These are phyloP conservation scores for Tubulanus polymorphus DNA, from an alignment of 2,888 invertebrate species.

Conservation along the genomic window DNA sequence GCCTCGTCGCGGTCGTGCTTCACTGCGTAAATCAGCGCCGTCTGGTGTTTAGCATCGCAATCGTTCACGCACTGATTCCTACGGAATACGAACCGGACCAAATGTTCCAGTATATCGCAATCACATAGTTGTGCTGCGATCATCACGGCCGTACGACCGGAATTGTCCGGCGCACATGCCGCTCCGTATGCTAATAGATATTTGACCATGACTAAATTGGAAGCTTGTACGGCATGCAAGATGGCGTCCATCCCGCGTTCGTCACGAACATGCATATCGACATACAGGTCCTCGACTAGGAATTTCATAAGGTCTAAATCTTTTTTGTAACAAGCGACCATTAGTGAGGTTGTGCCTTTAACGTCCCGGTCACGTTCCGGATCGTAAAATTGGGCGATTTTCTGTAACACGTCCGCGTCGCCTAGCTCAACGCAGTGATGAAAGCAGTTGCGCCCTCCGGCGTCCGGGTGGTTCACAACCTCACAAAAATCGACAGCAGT, in stretches of 20 bases:
- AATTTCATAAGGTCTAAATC: constrained; percentile 19
- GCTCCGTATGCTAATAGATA: constrained; percentile 16
- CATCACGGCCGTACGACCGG: constrained; percentile 22
- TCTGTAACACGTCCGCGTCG: constrained; percentile 3
- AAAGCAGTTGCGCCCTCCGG: background rate
- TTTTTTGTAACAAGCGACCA: constrained; percentile 23
- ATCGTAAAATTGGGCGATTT: constrained; percentile 10
- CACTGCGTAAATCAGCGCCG: constrained; percentile 23
- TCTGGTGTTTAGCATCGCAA: constrained; percentile 17
- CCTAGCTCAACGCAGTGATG: background rate
- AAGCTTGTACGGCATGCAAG: constrained; percentile 22
- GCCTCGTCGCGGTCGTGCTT: constrained; percentile 14
- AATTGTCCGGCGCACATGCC: constrained; percentile 12
- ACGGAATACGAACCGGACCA: constrained; percentile 18
- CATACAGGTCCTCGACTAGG: constrained; percentile 18
- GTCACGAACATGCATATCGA: constrained; percentile 17
- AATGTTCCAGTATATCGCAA: constrained; percentile 13
- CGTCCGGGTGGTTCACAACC: constrained; percentile 1
- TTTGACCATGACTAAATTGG: constrained; percentile 13
- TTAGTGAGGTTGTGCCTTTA: constrained; percentile 21
- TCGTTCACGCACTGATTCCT: constrained; percentile 8
- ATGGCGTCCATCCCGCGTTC: constrained; percentile 14
- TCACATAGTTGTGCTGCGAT: constrained; percentile 19
- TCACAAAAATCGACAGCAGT: constrained; percentile 1
- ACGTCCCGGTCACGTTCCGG: constrained; percentile 12